Percentiles rank a stretch among this genome's conserved stretches.
phyloP scores from a whole-genome alignment of 2,888 invertebrate genomes.

The Linnaemya vulpina region DNA sequence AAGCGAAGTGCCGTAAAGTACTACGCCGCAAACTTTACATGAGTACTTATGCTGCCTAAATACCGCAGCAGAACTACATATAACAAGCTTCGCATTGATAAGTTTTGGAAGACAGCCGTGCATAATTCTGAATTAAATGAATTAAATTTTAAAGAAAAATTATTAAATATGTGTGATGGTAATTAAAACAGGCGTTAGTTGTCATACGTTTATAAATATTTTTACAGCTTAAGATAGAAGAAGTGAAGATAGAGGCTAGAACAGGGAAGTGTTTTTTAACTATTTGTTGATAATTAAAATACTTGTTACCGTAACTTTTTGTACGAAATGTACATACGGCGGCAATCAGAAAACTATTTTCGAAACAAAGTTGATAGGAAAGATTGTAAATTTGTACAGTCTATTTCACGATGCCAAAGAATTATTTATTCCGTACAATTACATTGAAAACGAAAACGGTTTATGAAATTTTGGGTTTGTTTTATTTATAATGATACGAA shows the following conservation, averaged over 20 bases:
- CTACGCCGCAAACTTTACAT: no score
- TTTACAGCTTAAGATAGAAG: not conserved
- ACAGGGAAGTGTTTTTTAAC: not conserved
- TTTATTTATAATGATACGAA: no score
- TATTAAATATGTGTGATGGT: not conserved
- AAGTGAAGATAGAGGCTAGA: not conserved
- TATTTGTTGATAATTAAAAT: not conserved
- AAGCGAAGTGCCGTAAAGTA: no score
- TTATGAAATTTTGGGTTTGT: no score
- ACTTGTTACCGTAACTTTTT: not conserved
- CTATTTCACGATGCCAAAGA: no score
- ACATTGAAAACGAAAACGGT: no score
- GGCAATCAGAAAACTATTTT: not conserved
- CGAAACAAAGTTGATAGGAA: not conserved
- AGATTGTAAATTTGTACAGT: not conserved
- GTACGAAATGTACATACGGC: not conserved
- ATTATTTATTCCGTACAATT: no score
- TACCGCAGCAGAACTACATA: no score
- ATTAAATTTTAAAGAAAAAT: no score
- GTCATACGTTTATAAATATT: not conserved
- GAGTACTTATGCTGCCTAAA: not conserved
- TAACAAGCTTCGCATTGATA: no score
- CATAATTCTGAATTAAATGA: no score
- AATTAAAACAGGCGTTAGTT: conserved; percentile 7
- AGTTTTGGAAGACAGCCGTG: no score